These are phyloP conservation scores for Strigamia crassipes DNA, from an alignment of 2,888 invertebrate genomes.

Conservation along the genomic window DNA sequence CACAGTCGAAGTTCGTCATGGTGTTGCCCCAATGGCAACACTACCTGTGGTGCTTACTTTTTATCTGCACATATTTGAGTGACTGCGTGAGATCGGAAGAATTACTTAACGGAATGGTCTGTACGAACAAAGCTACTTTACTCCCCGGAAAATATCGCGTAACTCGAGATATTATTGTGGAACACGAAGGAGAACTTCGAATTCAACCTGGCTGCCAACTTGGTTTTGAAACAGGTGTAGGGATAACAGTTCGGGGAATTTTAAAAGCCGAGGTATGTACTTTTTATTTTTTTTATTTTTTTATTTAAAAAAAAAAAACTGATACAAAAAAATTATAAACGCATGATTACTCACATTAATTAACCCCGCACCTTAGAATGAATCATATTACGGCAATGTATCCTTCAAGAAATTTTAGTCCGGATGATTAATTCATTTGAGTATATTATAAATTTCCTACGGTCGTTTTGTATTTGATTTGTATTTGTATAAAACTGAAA, in stretches of 20 bases:
- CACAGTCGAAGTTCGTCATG: conserved; percentile 1
- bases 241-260: conserved; percentile 88
- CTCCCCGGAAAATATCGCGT: conserved; percentile 68
- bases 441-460: background rate
- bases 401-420: background rate
- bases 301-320: background rate
- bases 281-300: background rate
- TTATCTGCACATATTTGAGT: background rate
- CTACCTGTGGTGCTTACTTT: background rate
- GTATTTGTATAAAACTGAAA: background rate
- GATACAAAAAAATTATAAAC: background rate
- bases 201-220: conserved; percentile 90
- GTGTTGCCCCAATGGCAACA: conserved; percentile 7
- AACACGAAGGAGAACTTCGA: conserved; percentile 76
- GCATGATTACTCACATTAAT: background rate
- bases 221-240: conserved; percentile 87
- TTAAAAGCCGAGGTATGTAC: conserved; percentile 80
- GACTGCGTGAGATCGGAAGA: background rate
- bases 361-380: background rate
- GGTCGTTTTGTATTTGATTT: background rate
- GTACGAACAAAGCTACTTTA: background rate
- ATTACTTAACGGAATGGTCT: background rate
- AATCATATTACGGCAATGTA: background rate
- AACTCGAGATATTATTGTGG: conserved; percentile 78
- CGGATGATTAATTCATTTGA: background rate